phyloP scores from a whole-genome alignment of 2,797 vertebrate species.

The Heliangelus exortis region DNA sequence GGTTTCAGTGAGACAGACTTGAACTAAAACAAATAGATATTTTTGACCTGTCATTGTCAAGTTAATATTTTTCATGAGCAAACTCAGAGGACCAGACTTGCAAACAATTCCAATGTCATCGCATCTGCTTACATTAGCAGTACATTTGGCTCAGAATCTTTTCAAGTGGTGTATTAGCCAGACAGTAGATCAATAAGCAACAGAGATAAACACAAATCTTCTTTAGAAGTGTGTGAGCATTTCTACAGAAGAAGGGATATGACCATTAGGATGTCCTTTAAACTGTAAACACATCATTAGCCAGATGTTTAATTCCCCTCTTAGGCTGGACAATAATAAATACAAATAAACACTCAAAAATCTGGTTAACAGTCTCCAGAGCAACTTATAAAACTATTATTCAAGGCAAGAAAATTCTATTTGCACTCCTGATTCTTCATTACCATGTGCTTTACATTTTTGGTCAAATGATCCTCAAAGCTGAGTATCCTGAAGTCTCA shows the following conservation, averaged over 20 bases:
- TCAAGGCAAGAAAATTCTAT: not conserved
- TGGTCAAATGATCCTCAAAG: not conserved
- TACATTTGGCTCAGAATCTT: not conserved
- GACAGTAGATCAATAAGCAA: slow-evolving; percentile 34
- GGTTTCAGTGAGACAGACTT: not conserved
- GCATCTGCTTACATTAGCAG: not conserved
- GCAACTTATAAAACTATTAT: not conserved
- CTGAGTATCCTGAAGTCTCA: not conserved
- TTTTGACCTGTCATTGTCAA: not conserved
- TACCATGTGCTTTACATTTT: not conserved
- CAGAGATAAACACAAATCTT: slow-evolving; percentile 13
- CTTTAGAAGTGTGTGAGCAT: not conserved
- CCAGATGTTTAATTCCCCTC: slow-evolving; percentile 21
- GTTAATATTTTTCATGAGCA: not conserved
- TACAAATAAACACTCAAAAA: not conserved
- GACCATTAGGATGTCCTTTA: not conserved
- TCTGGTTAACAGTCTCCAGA: not conserved
- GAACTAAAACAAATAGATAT: not conserved
- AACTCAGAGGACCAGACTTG: not conserved
- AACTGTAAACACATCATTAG: slow-evolving; percentile 30
- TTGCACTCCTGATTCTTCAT: not conserved
- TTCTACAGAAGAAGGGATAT: slow-evolving; percentile 14
- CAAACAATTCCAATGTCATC: not conserved
- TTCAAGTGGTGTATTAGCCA: not conserved
- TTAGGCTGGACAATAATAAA: slow-evolving; percentile 22